phyloP scores from a whole-genome alignment of 2,888 invertebrate genomes.

The Plebejus argus region DNA sequence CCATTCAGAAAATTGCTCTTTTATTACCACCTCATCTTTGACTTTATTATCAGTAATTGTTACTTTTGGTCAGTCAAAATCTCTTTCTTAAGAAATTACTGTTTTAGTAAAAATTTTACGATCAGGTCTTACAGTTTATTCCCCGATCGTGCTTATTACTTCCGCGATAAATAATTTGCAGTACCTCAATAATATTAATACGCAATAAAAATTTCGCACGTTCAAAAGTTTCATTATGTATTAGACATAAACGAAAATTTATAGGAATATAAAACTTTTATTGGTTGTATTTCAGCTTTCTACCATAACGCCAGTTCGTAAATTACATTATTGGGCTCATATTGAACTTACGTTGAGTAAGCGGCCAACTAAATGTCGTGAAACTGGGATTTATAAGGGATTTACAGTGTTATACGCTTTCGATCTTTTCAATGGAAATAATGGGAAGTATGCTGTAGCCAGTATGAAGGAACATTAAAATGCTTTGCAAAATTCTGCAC shows the following conservation, averaged over 20 bases:
- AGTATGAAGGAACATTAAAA: conserved; percentile 41
- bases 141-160: conserved; percentile 35
- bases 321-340: conserved; percentile 57
- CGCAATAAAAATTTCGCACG: conserved; percentile 9
- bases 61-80: neutral
- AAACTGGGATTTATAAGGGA: neutral
- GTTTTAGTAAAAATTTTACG: neutral
- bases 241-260: conserved; percentile 20
- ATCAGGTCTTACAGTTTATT: neutral
- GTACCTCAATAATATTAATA: conserved; percentile 5
- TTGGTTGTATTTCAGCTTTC: conserved; percentile 48
- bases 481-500: no score
- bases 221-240: conserved; percentile 16
- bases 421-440: neutral
- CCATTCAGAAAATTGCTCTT: neutral
- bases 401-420: neutral
- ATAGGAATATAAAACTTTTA: conserved; percentile 24
- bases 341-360: conserved; percentile 56
- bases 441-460: conserved; percentile 41
- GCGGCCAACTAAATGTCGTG: conserved; percentile 58
- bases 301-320: conserved; percentile 55
- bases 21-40: no score
- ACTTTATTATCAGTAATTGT: neutral
- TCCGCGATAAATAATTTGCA: conserved; percentile 1
- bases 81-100: neutral